These are phyloP conservation scores for Lysandra coridon DNA, from an alignment of 2,888 invertebrate species.

Conservation along the genomic window DNA sequence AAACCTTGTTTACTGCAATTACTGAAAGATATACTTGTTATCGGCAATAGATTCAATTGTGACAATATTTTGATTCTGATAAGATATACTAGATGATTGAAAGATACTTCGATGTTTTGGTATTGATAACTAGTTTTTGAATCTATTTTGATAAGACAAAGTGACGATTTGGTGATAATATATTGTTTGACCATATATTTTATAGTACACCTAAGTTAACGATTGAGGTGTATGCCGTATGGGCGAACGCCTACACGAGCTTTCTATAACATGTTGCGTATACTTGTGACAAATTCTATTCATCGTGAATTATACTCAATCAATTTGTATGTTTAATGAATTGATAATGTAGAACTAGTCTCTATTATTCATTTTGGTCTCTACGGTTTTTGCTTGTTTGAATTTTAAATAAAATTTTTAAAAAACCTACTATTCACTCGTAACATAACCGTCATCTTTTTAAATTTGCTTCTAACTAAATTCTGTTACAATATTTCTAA, in stretches of 20 bases:
- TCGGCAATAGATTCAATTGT: neutral
- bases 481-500: no score
- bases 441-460: no score
- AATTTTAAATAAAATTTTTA: no score
- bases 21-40: neutral
- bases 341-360: neutral
- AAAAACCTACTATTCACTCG: no score
- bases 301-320: neutral
- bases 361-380: neutral
- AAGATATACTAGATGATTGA: neutral
- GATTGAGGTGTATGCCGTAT: neutral
- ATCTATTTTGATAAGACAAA: neutral
- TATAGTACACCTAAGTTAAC: neutral
- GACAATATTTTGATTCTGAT: neutral
- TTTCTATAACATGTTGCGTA: slow-evolving; percentile 18
- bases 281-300: neutral
- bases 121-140: neutral
- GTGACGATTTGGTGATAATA: neutral
- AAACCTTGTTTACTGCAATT: neutral
- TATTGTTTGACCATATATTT: neutral
- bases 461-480: no score
- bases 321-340: neutral
- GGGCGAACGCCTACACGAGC: slow-evolving; percentile 11
- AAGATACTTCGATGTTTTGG: neutral
- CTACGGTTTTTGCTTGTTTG: no score